phyloP scores from a whole-genome alignment of 2,113 vertebrate species.

The Procavia capensis region DNA sequence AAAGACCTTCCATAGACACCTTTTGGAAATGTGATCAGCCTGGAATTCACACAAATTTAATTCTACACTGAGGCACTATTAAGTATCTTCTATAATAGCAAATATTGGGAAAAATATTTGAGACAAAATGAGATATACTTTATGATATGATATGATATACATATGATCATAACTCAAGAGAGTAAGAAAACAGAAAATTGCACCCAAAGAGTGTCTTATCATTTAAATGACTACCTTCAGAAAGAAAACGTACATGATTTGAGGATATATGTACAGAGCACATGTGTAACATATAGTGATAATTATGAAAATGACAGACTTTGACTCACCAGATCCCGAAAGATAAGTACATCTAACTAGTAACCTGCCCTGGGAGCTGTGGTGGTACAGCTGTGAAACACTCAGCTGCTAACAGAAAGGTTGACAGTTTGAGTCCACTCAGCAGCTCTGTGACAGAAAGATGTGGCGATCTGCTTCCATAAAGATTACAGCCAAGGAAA shows the following conservation, averaged over 20 bases:
- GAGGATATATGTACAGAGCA: background rate
- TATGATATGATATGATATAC: background rate
- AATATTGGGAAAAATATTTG: background rate
- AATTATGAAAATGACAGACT: background rate
- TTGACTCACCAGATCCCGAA: background rate
- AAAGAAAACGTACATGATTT: background rate
- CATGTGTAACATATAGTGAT: background rate
- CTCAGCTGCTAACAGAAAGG: background rate
- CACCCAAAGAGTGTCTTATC: background rate
- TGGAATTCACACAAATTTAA: background rate
- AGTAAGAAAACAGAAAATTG: conserved; percentile 26
- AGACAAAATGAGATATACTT: background rate
- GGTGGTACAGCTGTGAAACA: background rate
- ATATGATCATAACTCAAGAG: background rate
- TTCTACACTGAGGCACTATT: conserved; percentile 6
- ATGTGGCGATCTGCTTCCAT: background rate
- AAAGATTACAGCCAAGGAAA: background rate
- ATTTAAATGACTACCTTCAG: conserved; percentile 10
- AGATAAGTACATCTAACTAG: conserved; percentile 2
- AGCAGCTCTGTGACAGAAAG: background rate
- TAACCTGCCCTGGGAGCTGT: background rate
- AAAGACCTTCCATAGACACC: background rate
- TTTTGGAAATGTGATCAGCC: conserved; percentile 1
- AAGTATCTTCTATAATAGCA: conserved; percentile 27
- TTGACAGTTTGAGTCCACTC: background rate